Percentiles rank a stretch among this genome's conserved stretches.
Conservation (phyloP, 2,113 vertebrate species). For the Micromys minutus region DNA sequence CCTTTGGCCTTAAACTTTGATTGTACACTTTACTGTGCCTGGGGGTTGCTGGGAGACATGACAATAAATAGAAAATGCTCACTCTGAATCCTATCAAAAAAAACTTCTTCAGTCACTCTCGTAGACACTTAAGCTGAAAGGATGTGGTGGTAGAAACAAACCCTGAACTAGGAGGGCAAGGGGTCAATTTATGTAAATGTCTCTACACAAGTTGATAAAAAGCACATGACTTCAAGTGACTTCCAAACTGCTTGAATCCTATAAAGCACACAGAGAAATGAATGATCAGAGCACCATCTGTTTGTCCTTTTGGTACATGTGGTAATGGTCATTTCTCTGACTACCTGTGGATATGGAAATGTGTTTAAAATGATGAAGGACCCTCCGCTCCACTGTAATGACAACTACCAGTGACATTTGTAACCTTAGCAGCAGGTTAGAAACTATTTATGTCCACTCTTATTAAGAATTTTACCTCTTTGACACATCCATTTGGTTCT, state of each 20-base stretch:
- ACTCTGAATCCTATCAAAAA: background rate
- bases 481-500: constrained; percentile 89
- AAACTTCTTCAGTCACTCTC: background rate
- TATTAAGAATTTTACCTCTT: constrained; percentile 92
- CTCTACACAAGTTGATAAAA: constrained; percentile 73
- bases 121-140: background rate
- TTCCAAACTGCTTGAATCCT: constrained; percentile 77
- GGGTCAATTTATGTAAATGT: constrained; percentile 72
- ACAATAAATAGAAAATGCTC: constrained; percentile 47
- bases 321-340: constrained; percentile 88
- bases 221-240: constrained; percentile 78
- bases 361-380: constrained; percentile 90
- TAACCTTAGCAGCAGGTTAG: constrained; percentile 89
- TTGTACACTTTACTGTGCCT: background rate
- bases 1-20: background rate
- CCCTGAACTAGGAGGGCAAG: constrained; percentile 31
- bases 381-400: constrained; percentile 88
- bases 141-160: constrained; percentile 26
- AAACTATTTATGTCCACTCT: constrained; percentile 90
- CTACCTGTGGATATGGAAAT: constrained; percentile 89
- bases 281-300: constrained; percentile 84
- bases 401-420: constrained; percentile 89
- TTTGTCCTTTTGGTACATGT: constrained; percentile 85
- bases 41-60: background rate
- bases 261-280: constrained; percentile 73